Evolutionary conservation across 2,888 invertebrate species (phyloP).

Genomic region (Idaea biselata): DNA sequence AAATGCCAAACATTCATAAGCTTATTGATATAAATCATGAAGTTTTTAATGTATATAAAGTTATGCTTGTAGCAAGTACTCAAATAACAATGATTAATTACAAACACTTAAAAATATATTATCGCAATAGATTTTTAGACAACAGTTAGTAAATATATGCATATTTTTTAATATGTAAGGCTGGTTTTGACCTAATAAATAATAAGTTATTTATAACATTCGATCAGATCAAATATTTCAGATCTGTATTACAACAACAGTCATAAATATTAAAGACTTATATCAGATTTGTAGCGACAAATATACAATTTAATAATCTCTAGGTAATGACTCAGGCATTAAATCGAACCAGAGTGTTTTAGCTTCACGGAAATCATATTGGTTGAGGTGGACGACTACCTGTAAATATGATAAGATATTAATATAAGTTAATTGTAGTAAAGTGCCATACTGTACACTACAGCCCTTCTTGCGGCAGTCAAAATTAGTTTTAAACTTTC

Average conservation of each 20-base stretch:
- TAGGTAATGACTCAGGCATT: conserved; percentile 76
- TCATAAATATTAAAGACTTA: conserved; percentile 36
- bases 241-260: conserved; percentile 27
- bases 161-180: conserved; percentile 21
- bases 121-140: conserved; percentile 16
- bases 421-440: conserved; percentile 9
- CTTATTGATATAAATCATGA: not conserved
- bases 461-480: too few species aligned
- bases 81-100: not conserved
- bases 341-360: conserved; percentile 88
- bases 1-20: not conserved
- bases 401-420: too few species aligned
- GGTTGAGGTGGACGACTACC: conserved; percentile 83
- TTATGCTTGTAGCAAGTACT: not conserved
- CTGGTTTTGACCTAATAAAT: conserved; percentile 21
- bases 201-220: conserved; percentile 4
- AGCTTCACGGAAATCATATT: conserved; percentile 85
- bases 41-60: not conserved
- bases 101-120: not conserved
- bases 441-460: not conserved
- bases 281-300: conserved; percentile 31
- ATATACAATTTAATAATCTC: conserved; percentile 44
- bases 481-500: too few species aligned
- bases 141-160: conserved; percentile 15
- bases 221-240: conserved; percentile 34